Evolutionary conservation across 2,888 invertebrate species (phyloP).

Genomic region (Iselma pallidipennis): DNA sequence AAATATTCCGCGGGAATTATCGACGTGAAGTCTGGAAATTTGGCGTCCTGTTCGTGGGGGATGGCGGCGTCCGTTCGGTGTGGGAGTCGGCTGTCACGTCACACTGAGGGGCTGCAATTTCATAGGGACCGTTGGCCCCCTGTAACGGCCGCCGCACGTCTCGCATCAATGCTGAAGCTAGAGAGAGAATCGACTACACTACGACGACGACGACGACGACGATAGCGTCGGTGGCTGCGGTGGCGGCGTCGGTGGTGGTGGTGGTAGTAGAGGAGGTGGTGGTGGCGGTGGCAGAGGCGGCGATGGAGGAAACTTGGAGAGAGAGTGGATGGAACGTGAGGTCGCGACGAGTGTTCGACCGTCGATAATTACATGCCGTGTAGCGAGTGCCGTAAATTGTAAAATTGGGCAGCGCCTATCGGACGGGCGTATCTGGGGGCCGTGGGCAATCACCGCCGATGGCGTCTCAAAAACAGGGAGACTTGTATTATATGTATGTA

Average conservation of each 20-base stretch:
- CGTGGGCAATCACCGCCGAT: background rate
- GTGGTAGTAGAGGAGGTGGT: conserved; percentile 8
- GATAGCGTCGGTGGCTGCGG: conserved; percentile 1
- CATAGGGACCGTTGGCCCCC: conserved; percentile 5
- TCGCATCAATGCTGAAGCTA: background rate
- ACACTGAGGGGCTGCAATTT: conserved; percentile 15
- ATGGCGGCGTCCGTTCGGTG: conserved; percentile 17
- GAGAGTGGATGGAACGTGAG: conserved; percentile 26
- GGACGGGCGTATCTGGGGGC: conserved; percentile 3
- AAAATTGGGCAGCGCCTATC: conserved; percentile 29
- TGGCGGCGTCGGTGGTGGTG: background rate
- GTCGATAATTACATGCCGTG: conserved; percentile 38
- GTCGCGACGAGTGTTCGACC: conserved; percentile 31
- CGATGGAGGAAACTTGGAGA: conserved; percentile 1
- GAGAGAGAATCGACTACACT: too few species aligned
- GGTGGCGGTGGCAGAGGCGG: conserved; percentile 10
- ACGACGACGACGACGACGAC: background rate
- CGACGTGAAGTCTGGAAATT: background rate
- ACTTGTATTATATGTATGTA: too few species aligned
- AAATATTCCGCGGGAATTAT: background rate
- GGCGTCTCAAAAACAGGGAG: background rate
- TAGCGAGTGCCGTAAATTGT: conserved; percentile 34
- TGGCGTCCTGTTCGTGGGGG: background rate
- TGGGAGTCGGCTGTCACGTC: conserved; percentile 22
- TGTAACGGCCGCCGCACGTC: conserved; percentile 3